Percentiles rank a stretch among this genome's conserved stretches.
phyloP scores from a whole-genome alignment of 92 coral and sea anemone genomes.

The Isaurus tuberculatus region DNA sequence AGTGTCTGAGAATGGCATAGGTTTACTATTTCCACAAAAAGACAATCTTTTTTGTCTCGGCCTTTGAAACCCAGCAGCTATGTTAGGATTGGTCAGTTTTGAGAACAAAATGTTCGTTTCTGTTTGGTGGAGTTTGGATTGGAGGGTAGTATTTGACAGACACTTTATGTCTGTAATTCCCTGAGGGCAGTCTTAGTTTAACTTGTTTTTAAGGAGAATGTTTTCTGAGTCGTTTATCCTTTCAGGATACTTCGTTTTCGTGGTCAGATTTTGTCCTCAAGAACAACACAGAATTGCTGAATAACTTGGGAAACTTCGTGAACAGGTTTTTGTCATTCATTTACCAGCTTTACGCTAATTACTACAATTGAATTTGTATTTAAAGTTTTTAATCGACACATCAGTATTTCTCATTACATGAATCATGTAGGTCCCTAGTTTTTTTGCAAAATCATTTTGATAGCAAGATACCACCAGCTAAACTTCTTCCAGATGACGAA shows the following conservation, averaged over 20 bases:
- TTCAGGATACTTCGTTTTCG: slow-evolving; percentile 92
- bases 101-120: too few relatives aligned
- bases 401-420: background rate
- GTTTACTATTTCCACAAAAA: too few relatives aligned
- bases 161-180: too few relatives aligned
- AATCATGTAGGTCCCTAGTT: slow-evolving; percentile 75
- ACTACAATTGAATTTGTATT: background rate
- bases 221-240: background rate
- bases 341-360: background rate
- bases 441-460: slow-evolving; percentile 85
- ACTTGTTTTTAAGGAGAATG: background rate
- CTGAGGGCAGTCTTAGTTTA: too few relatives aligned
- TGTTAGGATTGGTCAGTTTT: too few relatives aligned
- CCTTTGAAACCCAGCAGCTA: too few relatives aligned
- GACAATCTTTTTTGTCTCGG: too few relatives aligned
- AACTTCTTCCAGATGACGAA: slow-evolving; percentile 81
- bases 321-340: slow-evolving; percentile 71
- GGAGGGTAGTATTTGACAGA: too few relatives aligned
- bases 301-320: slow-evolving; percentile 95
- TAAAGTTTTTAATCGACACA: too few relatives aligned
- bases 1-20: too few relatives aligned
- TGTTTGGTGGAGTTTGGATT: too few relatives aligned
- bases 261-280: slow-evolving; percentile 92
- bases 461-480: slow-evolving; percentile 74
- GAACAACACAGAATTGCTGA: slow-evolving; percentile 92